phyloP scores from a whole-genome alignment of 2,888 invertebrate species.

The Muscina levida region DNA sequence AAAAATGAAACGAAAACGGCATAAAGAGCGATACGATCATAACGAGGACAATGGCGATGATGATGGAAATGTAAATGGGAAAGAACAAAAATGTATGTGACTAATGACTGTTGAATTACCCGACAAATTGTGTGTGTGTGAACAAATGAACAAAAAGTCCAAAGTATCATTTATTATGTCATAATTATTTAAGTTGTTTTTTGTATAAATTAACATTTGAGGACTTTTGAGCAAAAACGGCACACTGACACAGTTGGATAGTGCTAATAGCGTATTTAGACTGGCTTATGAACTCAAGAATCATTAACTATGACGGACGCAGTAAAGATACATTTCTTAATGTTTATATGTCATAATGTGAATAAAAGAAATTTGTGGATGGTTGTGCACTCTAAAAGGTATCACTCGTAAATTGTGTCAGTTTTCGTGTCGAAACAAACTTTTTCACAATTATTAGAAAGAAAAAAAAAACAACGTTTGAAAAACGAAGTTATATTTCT shows the following conservation, averaged over 20 bases:
- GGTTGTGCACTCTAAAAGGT: too few relatives aligned
- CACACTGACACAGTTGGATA: not conserved
- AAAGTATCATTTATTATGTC: conserved; percentile 58
- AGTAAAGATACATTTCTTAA: too few relatives aligned
- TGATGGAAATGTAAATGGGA: conserved; percentile 5
- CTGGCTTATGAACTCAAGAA: not conserved
- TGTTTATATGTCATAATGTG: too few relatives aligned
- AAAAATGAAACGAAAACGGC: conserved; percentile 42
- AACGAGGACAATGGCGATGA: conserved; percentile 7
- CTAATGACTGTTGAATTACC: conserved; percentile 65
- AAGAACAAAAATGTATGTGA: conserved; percentile 47
- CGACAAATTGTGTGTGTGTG: conserved; percentile 60
- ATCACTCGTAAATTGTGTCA: too few relatives aligned
- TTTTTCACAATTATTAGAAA: too few relatives aligned
- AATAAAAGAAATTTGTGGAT: too few relatives aligned
- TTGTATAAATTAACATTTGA: conserved; percentile 15
- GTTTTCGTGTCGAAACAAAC: too few relatives aligned
- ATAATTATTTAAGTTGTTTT: conserved; percentile 52
- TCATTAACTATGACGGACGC: not conserved
- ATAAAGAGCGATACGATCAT: not conserved
- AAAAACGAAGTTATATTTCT: too few relatives aligned
- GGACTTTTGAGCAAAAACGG: not conserved
- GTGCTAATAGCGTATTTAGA: not conserved
- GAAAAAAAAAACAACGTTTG: too few relatives aligned
- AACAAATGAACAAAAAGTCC: conserved; percentile 23